Evolutionary conservation across 2,888 invertebrate genomes (phyloP), one percentile per base, ranked within the genome.

Genomic region (Tipula helvola): DNA sequence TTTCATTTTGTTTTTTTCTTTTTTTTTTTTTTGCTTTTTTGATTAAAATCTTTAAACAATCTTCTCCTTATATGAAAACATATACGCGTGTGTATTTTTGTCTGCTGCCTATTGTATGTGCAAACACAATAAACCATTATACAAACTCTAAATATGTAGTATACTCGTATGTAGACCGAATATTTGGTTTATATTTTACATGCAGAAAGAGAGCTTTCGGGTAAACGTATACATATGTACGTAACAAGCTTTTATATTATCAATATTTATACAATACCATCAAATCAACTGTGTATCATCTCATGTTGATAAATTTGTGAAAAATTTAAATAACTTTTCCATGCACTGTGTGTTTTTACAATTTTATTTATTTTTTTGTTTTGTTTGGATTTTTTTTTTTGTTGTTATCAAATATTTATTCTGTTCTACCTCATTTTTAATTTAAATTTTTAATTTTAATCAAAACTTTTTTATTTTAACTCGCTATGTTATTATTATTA

Each of bases 371-470:
- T 57, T 71, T 71, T 71, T 18, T 52, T 52, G 52, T 52, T 52
- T 52, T 52, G 52, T 47, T 47, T 47, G 16, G 52, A 0, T 5
- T 52, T 52, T 52, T 1, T 52, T 52, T 71, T 71, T 28, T 28
- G 16, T 57, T 8, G 71, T 71, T 71, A 71, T 71, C 18, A 71
- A 71, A 71, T 71, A 71, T 71, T 71, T 71, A 71, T 71, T 71
- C 28, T 0, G 71, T 71, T 71, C 71, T 71, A 71, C 71, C 71
- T 71, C 71, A 71, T 71, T 71, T 71, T 71, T 71, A 71, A 71
- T 71, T 71, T 71, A 71, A 71, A 71, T 71, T 71, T 71, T 71
- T 71, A 71, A 71, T 71, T 71, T 71, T 71, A 71, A 71, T 71
- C 28, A 71, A 71, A 52, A 71, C 28, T 71, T 71, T 71, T 71